A percentile compares a stretch with the other conserved stretches of the same genome.
Conservation (phyloP, 2,113 vertebrate species). For the Leucosticte australis region DNA sequence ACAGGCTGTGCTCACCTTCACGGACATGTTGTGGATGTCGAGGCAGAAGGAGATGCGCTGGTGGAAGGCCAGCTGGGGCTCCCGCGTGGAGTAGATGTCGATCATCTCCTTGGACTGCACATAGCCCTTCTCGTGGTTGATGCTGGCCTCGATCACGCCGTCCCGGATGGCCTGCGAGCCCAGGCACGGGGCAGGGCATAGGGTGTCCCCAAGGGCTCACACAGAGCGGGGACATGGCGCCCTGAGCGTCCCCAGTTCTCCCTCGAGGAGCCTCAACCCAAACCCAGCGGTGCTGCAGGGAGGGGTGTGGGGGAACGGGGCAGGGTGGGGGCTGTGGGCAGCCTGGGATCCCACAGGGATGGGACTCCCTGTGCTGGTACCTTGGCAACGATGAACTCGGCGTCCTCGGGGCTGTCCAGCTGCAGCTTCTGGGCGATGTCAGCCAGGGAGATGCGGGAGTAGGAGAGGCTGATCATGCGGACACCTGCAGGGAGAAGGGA, state of each 20-base stretch:
- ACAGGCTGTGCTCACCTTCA: slow-evolving; percentile 79
- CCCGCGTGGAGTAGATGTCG: slow-evolving; percentile 94
- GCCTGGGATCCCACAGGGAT: background rate
- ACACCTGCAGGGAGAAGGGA: slow-evolving; percentile 77
- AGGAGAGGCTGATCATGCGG: slow-evolving; percentile 98
- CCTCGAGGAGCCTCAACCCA: background rate
- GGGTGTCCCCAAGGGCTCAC: background rate
- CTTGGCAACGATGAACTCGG: slow-evolving; percentile 98
- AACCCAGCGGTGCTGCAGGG: accelerated
- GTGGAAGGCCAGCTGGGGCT: slow-evolving; percentile 96
- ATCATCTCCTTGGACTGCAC: slow-evolving; percentile 97
- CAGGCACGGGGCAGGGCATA: background rate
- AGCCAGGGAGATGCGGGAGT: slow-evolving; percentile 93
- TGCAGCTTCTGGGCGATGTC: slow-evolving; percentile 98
- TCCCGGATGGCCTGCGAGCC: slow-evolving; percentile 89
- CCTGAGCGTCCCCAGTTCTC: background rate
- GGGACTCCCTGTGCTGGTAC: slow-evolving; percentile 29
- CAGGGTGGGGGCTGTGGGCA: background rate
- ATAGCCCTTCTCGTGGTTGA: slow-evolving; percentile 97
- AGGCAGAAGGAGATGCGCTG: slow-evolving; percentile 98
- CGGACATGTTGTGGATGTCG: slow-evolving; percentile 99
- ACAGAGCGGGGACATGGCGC: background rate
- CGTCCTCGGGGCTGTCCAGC: slow-evolving; percentile 95
- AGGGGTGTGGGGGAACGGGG: accelerated
- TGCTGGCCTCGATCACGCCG: slow-evolving; percentile 96